A percentile compares a stretch with the other conserved stretches of the same genome.
These are phyloP conservation scores for Rosalia funebris DNA, from an alignment of 2,888 invertebrate genomes.

Conservation along the genomic window DNA sequence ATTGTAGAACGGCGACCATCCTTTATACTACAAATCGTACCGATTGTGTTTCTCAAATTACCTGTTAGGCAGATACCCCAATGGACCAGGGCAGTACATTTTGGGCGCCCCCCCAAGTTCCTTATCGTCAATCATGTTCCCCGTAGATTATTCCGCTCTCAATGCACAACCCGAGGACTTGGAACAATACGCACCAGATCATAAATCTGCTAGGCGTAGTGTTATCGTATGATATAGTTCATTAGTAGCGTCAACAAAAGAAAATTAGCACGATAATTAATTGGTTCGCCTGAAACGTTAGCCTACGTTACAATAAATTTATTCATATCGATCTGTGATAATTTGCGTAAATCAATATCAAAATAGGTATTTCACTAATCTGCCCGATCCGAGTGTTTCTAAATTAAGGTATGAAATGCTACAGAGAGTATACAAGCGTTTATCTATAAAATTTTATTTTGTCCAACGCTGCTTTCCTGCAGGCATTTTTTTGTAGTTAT, in stretches of 20 bases:
- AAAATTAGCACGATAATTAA: conserved; percentile 5
- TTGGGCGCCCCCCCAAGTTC: conserved; percentile 72
- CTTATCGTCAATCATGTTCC: conserved; percentile 71
- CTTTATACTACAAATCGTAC: conserved; percentile 74
- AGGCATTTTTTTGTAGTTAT: no score
- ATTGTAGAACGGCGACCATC: conserved; percentile 75
- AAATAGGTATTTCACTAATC: neutral
- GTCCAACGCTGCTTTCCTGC: no score
- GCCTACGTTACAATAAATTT: neutral
- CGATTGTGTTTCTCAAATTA: conserved; percentile 80
- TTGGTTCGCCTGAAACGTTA: neutral
- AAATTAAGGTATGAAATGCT: neutral
- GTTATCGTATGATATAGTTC: conserved; percentile 69
- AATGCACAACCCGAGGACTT: conserved; percentile 76
- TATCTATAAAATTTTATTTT: no score
- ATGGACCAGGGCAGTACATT: conserved; percentile 80
- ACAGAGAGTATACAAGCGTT: neutral
- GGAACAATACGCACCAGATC: conserved; percentile 76
- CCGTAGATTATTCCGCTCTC: conserved; percentile 80
- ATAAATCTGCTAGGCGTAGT: conserved; percentile 75
- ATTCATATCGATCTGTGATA: neutral
- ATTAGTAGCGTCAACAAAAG: conserved; percentile 3
- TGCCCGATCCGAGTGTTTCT: no score
- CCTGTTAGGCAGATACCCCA: conserved; percentile 78
- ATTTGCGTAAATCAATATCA: neutral